phyloP scores from a whole-genome alignment of 2,888 invertebrate species.

The Smittia aterrima region DNA sequence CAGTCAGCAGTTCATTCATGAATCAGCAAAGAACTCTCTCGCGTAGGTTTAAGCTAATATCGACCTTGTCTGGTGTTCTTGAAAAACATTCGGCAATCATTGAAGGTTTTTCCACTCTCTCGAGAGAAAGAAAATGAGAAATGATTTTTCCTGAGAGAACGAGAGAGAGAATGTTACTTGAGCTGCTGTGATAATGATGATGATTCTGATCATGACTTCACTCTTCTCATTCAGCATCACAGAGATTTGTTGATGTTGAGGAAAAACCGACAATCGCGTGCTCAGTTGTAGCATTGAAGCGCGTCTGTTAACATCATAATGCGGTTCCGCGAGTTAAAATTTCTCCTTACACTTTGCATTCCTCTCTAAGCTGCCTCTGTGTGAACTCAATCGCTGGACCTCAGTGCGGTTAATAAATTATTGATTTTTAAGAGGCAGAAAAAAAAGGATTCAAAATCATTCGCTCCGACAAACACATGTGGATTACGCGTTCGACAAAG shows the following conservation, averaged over 20 bases:
- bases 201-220: background rate
- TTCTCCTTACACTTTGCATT: background rate
- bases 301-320: slow-evolving; percentile 35
- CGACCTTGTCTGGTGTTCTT: too few relatives aligned
- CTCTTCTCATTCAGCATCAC: too few relatives aligned
- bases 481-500: slow-evolving; percentile 1
- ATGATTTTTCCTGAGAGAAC: background rate
- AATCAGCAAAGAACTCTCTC: too few relatives aligned
- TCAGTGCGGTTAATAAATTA: slow-evolving; percentile 22
- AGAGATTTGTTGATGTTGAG: slow-evolving; percentile 10
- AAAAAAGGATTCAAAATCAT: background rate
- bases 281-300: slow-evolving; percentile 35
- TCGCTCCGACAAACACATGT: background rate
- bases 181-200: background rate
- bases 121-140: background rate
- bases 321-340: background rate
- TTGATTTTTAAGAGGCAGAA: slow-evolving; percentile 15
- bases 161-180: background rate
- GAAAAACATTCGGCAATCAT: too few relatives aligned
- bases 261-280: slow-evolving; percentile 34
- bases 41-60: too few relatives aligned
- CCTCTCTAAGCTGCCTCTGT: background rate
- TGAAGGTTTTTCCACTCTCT: background rate
- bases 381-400: background rate
- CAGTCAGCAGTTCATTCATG: too few relatives aligned